Base-by-base conservation (phyloP, 2,888 invertebrate species). In the Scaptomyza tumidula region DNA sequence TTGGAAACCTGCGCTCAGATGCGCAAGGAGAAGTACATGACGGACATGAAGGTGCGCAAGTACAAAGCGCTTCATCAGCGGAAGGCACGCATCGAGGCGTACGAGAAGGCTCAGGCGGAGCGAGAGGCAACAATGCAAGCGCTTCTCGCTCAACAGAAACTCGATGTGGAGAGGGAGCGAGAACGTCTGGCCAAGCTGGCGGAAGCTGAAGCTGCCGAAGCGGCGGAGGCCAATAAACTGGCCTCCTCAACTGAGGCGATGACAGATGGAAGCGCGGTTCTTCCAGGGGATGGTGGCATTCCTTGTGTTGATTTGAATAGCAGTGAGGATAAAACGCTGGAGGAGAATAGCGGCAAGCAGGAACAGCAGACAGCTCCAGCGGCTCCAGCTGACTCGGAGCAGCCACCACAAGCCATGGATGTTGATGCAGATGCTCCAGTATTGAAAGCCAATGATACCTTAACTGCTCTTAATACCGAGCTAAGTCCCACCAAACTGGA, bases 1-100 rank as follows among this genome's bases (percentile, higher is more conserved):
- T 93, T 99, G 52, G 98, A 99, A 75, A 96, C 95, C 57, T 96
- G 97, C 71, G 96, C 96, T 72, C 97, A 96, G 86, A 94, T 97
- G 79, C 95, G 96, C 90, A 96, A 98, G 87, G 98, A 99, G 89
- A 95, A 98, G 81, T 98, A 98, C 94, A 94, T 98, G 67, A 94
- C 98, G 86, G 99, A 99, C 90, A 97, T 97, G 89, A 97, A 98
- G 93, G 95, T 98, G 49, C 94, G 98, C 90, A 98, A 98, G 95
- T 97, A 93, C 93, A 95, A 94, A 69, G 90, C 91, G 19, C 76
- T 96, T 50, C 96, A 97, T 78, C 95, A 95, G 86, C 93, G 96
- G 37, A 97, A 96, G 90, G 93, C 95, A 0, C 94, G 97, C 60
- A 93, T 95, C 60, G 96, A 96, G 87, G 96, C 96, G 6, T 94